phyloP scores from a whole-genome alignment of 2,888 invertebrate genomes.

The Xiphydria camelus region DNA sequence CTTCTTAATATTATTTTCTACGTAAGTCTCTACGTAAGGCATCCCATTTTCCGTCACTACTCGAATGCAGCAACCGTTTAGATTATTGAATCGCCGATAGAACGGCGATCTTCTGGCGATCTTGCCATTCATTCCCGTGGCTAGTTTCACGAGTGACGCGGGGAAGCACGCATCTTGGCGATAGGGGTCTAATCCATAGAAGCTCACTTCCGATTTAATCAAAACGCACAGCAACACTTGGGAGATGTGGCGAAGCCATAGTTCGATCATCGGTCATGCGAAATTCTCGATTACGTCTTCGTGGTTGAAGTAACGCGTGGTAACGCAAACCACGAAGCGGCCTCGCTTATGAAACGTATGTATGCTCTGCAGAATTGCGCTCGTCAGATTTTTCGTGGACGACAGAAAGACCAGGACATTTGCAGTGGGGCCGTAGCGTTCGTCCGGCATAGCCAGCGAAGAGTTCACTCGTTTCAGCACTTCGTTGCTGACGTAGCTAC shows the following conservation, averaged over 20 bases:
- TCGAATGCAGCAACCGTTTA: constrained; percentile 2
- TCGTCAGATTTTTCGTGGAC: background rate
- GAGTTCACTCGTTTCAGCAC: background rate
- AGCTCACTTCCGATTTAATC: constrained; percentile 4
- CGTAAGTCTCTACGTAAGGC: background rate
- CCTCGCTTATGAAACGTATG: background rate
- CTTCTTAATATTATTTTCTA: constrained; percentile 1
- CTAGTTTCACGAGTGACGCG: background rate
- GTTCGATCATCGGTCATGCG: background rate
- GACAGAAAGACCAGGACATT: background rate
- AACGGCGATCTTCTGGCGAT: background rate
- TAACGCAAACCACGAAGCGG: background rate
- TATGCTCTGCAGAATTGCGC: background rate
- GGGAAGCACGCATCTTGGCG: constrained; percentile 2
- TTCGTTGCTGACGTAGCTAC: background rate
- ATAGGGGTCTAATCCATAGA: background rate
- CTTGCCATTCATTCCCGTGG: background rate
- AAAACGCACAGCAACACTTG: constrained; percentile 13
- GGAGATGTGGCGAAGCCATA: constrained; percentile 6
- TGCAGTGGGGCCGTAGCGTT: background rate
- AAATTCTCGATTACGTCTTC: constrained; percentile 1
- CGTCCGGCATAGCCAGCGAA: background rate
- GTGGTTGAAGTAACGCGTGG: background rate
- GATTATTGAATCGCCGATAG: background rate
- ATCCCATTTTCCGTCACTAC: background rate